Base-by-base conservation (phyloP, 2,888 invertebrate genomes). In the Opisthograptis luteolata region DNA sequence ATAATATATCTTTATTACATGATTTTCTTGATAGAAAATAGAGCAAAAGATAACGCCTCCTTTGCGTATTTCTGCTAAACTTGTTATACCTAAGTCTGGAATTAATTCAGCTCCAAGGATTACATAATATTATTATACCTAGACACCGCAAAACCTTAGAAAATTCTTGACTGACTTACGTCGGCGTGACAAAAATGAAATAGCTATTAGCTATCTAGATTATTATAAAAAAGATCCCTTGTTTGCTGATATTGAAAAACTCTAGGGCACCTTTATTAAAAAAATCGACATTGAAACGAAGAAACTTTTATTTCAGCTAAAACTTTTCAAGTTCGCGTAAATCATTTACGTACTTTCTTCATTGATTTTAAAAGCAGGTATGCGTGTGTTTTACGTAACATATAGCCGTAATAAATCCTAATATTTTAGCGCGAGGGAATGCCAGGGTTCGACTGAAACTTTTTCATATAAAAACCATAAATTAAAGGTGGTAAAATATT, bases 401-500 rank as follows among this genome's bases (percentile, higher is more conserved):
- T 30, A 41, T 27, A 20, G 13, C 22, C 14, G 25, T 37, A 15
- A 50, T 44, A 35, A 44, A 50, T 50, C 28, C 9, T 30, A 31
- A 37, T 36, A 24, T 15, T 43, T 27, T 35, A 28, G 8, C 30
- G 31, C 5, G 37, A 39, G 27, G 24, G 42, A 15, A 14, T 6
- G 14, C 20, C 24, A 32, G 27, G 28, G 12, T 34, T 35, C 24
- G 28, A 31, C 28, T 43, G 12, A 28, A 58, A 43, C 46, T 49
- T 55, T 47, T 50, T 44, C 10, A 53, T 54, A 41, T 52, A 50
- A 27, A 13, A 35, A 20, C 36, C 49, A 58, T 60, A 60, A 58
- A 60, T 60, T 52, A 49, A 19, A 44, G 44, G 31, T 39, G 53
- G 34, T 43, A 49, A 58, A 44, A 50, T 49, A 56, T 57, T 46